Evolutionary conservation across 2,113 vertebrate species (phyloP).

Genomic region (Suricata suricatta): DNA sequence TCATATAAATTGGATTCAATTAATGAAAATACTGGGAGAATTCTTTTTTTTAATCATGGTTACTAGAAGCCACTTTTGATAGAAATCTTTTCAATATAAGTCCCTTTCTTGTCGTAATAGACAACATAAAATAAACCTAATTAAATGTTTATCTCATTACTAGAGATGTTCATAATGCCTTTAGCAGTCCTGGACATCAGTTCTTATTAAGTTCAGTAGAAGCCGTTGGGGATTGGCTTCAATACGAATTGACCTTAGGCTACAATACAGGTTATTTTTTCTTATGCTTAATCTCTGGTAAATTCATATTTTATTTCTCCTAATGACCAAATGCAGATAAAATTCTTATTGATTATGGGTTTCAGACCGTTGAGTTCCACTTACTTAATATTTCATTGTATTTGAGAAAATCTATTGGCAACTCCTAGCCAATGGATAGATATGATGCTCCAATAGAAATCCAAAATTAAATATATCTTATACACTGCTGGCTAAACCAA

Average conservation of each 20-base stretch:
- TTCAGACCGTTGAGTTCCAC: not conserved
- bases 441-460: not conserved
- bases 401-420: conserved; percentile 21
- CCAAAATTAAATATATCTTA: conserved; percentile 17
- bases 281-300: conserved; percentile 10
- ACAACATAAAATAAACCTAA: not conserved
- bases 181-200: not conserved
- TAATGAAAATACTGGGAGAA: conserved; percentile 3
- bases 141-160: conserved; percentile 36
- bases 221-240: not conserved
- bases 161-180: not conserved
- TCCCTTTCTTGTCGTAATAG: not conserved
- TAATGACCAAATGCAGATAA: not conserved
- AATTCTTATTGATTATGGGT: not conserved
- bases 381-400: not conserved
- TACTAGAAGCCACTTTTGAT: conserved; percentile 20
- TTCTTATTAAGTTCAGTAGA: conserved; percentile 7
- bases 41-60: not conserved
- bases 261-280: not conserved
- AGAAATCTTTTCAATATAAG: conserved; percentile 17
- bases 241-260: not conserved
- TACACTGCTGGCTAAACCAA: conserved; percentile 15
- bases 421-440: conserved; percentile 7
- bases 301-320: conserved; percentile 31
- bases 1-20: conserved; percentile 16